phyloP scores from a whole-genome alignment of 2,888 invertebrate species.

The Myathropa florea region DNA sequence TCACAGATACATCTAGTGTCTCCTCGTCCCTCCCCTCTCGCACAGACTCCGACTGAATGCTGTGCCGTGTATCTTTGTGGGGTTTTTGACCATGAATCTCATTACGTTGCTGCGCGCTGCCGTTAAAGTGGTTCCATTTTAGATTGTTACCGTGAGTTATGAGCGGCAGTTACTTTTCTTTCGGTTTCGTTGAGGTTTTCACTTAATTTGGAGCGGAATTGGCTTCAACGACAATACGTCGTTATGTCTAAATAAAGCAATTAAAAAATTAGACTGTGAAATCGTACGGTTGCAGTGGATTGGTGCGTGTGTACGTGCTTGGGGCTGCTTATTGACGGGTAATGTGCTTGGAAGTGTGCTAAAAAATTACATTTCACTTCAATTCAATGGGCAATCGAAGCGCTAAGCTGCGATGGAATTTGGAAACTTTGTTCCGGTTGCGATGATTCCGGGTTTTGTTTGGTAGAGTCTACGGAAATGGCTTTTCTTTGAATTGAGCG shows the following conservation, averaged over 20 bases:
- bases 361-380: not conserved
- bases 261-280: not conserved
- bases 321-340: not conserved
- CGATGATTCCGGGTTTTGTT: not conserved
- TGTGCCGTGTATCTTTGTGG: constrained; percentile 18
- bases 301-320: not conserved
- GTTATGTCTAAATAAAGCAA: not conserved
- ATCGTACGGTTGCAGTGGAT: not conserved
- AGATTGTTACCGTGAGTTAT: constrained; percentile 19
- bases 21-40: not conserved
- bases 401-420: not conserved
- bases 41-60: not conserved
- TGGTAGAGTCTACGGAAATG: not conserved
- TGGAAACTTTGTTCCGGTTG: not conserved
- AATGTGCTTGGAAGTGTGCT: not conserved
- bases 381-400: not conserved
- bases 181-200: constrained; percentile 17
- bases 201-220: constrained; percentile 17
- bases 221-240: not conserved
- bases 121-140: constrained; percentile 24
- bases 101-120: constrained; percentile 19
- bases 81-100: constrained; percentile 58
- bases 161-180: constrained; percentile 19
- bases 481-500: no score
- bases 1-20: constrained; percentile 40